Conservation (phyloP, 2,888 invertebrate genomes). For the Dryobota labecula region DNA sequence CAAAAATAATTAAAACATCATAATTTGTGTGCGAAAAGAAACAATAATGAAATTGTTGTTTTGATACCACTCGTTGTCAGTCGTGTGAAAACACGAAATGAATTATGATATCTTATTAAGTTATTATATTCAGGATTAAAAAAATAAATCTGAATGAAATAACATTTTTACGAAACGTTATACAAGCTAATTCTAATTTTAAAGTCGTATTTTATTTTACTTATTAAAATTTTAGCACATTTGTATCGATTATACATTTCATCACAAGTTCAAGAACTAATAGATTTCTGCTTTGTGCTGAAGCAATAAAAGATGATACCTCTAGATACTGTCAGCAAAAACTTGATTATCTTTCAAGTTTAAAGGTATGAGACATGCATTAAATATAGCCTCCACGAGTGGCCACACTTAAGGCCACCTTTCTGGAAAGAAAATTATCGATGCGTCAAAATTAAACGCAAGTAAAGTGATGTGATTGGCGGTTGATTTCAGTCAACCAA, state of each 20-base stretch:
- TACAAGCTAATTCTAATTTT: neutral
- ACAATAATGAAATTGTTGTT: neutral
- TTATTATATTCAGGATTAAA: conserved; percentile 6
- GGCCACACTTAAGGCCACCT: neutral
- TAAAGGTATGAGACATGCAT: neutral
- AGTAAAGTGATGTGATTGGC: too few relatives aligned
- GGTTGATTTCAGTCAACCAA: too few relatives aligned
- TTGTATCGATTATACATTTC: neutral
- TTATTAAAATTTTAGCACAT: neutral
- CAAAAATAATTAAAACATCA: neutral
- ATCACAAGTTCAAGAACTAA: neutral
- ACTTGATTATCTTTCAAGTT: neutral
- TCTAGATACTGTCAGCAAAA: neutral
- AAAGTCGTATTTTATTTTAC: neutral
- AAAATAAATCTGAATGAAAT: neutral
- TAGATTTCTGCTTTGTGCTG: neutral
- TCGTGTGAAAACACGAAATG: conserved; percentile 34
- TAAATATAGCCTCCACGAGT: too few relatives aligned
- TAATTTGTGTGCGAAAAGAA: conserved; percentile 20
- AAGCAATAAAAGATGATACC: neutral
- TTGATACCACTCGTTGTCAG: neutral
- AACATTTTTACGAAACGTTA: neutral
- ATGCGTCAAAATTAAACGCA: too few relatives aligned
- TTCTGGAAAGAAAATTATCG: too few relatives aligned
- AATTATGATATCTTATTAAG: neutral